Base-by-base conservation (phyloP, 23 tunicate genomes). In the Diplosoma virens region DNA sequence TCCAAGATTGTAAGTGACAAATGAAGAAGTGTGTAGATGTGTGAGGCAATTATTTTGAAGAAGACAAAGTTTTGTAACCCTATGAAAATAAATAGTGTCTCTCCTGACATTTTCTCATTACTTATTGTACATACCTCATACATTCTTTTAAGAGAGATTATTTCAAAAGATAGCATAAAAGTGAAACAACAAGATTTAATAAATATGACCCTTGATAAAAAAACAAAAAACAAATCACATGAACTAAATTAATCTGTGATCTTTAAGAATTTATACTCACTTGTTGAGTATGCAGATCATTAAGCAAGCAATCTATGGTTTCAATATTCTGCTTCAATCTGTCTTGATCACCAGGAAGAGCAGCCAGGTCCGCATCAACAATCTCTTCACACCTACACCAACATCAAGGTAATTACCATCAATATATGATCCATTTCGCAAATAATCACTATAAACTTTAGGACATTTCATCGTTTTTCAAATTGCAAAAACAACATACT, bases 311-410 rank as follows among this genome's bases (percentile, higher is more conserved):
- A 1, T 81, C 87, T 17, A 82, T 74, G 20, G 59, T 73, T 47
- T 81, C 78, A 21, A 92, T 30, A 68, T 79, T 82, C 35, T 67
- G 67, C 33, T 70, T 53, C 20, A 92, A 70, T 33, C 85, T 92
- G 33, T 85, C 84, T 29, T 89, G 97, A 33, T 92, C 97, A 21
- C 97, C 97, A 25, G 97, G 97, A 29, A 92, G 53, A 1, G 66
- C 86, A 32, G 77, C 80, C 22, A 66, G 55, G 30, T 84, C 96
- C 22, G 80, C 96, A 48, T 75, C 63, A 0, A 77, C 81, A 0
- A 89, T 53, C n/a, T 75, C 55, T 34, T 89, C 84, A 34, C 96
- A 89, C 25, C 96, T 89, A 58, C 2, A 7, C 21, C 6, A 6
- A 31, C 0, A 36, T 0, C n/a, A n/a, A n/a, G n/a, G n/a, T n/a